phyloP scores from a whole-genome alignment of 2,888 invertebrate genomes.

The Catocala sponsa region DNA sequence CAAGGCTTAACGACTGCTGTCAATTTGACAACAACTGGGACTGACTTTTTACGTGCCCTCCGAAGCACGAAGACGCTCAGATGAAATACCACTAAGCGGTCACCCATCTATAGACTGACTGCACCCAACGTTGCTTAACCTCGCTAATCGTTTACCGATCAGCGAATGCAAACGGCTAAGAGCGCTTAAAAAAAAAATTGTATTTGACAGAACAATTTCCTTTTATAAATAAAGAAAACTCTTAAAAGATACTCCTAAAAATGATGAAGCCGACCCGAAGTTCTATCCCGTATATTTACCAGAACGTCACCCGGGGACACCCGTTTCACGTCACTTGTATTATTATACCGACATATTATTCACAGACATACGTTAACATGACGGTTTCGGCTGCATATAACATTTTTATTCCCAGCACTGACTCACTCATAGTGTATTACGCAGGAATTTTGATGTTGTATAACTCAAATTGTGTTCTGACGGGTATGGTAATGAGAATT shows the following conservation, averaged over 20 bases:
- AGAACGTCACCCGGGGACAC: constrained; percentile 18
- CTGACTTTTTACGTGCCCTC: too few species aligned
- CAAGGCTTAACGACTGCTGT: too few species aligned
- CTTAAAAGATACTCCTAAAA: too few species aligned
- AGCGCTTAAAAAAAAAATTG: too few species aligned
- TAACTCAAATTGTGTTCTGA: constrained; percentile 18
- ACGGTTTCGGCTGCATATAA: constrained; percentile 11
- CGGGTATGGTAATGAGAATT: constrained; percentile 12
- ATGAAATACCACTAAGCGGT: too few species aligned
- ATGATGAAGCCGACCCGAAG: neutral
- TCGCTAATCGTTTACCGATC: too few species aligned
- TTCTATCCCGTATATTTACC: constrained; percentile 14
- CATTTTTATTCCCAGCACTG: constrained; percentile 34
- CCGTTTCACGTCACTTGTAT: constrained; percentile 16
- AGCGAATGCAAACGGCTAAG: too few species aligned
- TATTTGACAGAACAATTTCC: too few species aligned
- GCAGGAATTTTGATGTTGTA: constrained; percentile 21
- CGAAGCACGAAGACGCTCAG: too few species aligned
- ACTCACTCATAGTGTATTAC: constrained; percentile 23
- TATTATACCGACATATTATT: constrained; percentile 40
- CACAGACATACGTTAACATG: constrained; percentile 19
- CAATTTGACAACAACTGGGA: too few species aligned
- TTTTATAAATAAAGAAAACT: neutral
- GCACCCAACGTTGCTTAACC: too few species aligned
- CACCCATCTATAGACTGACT: too few species aligned